Percentiles rank a stretch among this genome's conserved stretches.
phyloP scores from a whole-genome alignment of 2,797 vertebrate genomes.

The Enteromius fasciolatus region DNA sequence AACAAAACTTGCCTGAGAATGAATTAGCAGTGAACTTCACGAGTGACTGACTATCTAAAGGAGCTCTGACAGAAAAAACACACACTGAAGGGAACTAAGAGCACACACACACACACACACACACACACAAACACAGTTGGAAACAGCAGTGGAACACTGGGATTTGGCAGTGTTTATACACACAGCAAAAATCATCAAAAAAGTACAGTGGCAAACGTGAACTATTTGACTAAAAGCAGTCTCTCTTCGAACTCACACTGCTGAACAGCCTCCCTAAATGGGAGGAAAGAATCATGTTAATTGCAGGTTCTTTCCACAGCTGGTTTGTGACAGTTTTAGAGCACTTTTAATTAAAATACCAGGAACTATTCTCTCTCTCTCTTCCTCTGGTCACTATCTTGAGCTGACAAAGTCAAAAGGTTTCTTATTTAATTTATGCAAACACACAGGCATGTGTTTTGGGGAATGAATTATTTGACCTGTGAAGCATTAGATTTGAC shows the following conservation, averaged over 20 bases:
- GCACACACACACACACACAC: background rate
- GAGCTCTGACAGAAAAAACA: conserved; percentile 35
- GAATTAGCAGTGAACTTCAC: conserved; percentile 28
- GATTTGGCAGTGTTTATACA: background rate
- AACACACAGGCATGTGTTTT: background rate
- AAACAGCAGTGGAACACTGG: background rate
- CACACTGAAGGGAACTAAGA: background rate
- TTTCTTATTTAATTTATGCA: background rate
- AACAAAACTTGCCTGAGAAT: conserved; percentile 9
- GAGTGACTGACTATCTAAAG: conserved; percentile 28
- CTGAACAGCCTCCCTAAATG: background rate
- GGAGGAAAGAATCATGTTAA: conserved; percentile 43
- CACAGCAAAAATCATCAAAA: conserved; percentile 30
- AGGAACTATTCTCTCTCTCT: background rate
- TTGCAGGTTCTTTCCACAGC: conserved; percentile 52
- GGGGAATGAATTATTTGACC: background rate
- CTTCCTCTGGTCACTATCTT: conserved; percentile 26
- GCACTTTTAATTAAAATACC: conserved; percentile 56
- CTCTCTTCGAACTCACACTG: conserved; percentile 27
- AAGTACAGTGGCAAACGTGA: background rate
- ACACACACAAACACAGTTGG: background rate
- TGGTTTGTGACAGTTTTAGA: conserved; percentile 52
- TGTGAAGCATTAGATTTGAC: background rate
- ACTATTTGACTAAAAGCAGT: conserved; percentile 15
- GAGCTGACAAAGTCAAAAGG: background rate